phyloP scores from a whole-genome alignment of 1,140 invertebrate genomes.

The Ceratoteleas bidentatus region DNA sequence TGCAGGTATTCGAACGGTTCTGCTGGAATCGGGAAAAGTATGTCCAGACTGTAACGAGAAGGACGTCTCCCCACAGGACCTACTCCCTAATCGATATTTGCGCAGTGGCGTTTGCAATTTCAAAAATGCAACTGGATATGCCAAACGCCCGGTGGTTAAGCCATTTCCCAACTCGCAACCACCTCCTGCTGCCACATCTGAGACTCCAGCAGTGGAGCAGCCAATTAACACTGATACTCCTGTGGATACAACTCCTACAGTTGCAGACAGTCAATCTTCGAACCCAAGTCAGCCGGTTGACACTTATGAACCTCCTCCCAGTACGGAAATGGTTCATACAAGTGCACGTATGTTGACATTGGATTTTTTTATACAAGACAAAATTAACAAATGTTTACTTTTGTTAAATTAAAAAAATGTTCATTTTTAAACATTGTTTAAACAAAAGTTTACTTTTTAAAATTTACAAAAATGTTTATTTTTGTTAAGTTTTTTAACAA shows the following conservation, averaged over 20 bases:
- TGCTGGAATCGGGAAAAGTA: slow-evolving; percentile 96
- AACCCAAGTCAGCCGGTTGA: too few relatives aligned
- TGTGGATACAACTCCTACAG: not conserved
- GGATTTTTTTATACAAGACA: too few relatives aligned
- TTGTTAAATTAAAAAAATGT: too few relatives aligned
- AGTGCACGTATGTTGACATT: too few relatives aligned
- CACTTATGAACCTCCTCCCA: too few relatives aligned
- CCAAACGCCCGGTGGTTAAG: slow-evolving; percentile 73
- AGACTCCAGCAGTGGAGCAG: slow-evolving; percentile 51
- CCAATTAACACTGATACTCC: slow-evolving; percentile 16
- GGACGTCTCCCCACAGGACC: slow-evolving; percentile 94
- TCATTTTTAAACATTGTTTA: too few relatives aligned
- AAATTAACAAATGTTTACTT: too few relatives aligned
- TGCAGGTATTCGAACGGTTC: slow-evolving; percentile 89
- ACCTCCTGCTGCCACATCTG: slow-evolving; percentile 25
- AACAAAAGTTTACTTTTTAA: too few relatives aligned
- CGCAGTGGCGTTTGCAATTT: slow-evolving; percentile 93
- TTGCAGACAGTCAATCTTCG: slow-evolving; percentile 4
- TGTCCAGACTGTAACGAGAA: slow-evolving; percentile 97
- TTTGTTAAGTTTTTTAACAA: too few relatives aligned
- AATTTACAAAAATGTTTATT: too few relatives aligned
- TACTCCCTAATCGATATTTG: slow-evolving; percentile 96
- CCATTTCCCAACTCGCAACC: slow-evolving; percentile 47
- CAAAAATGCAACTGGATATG: slow-evolving; percentile 94
- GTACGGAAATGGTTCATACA: too few relatives aligned